Evolutionary conservation across 1,140 invertebrate genomes (phyloP).

Genomic region (Himalopsyche phryganea): DNA sequence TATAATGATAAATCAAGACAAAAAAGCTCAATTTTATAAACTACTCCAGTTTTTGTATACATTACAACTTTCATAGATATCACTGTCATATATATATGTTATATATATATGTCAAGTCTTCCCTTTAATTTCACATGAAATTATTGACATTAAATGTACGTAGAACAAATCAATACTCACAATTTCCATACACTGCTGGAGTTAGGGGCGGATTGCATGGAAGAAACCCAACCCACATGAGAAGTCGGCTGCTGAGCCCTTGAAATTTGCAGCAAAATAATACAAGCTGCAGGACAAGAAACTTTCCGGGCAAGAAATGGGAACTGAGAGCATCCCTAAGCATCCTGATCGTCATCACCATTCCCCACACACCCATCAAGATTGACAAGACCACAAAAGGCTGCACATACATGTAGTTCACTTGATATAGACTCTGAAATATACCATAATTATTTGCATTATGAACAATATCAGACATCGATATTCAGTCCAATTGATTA

Average conservation of each 20-base stretch:
- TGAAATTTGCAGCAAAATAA: slow-evolving; percentile 56
- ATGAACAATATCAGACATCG: not conserved
- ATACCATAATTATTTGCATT: slow-evolving; percentile 1
- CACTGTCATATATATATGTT: too few relatives aligned
- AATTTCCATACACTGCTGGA: slow-evolving; percentile 44
- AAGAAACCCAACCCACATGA: slow-evolving; percentile 46
- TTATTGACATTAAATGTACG: too few relatives aligned
- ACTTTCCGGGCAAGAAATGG: slow-evolving; percentile 47
- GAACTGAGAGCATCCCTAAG: slow-evolving; percentile 44
- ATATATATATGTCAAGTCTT: too few relatives aligned
- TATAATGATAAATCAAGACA: too few relatives aligned
- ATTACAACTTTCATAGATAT: too few relatives aligned
- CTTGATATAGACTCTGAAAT: slow-evolving; percentile 57
- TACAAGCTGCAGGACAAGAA: slow-evolving; percentile 53
- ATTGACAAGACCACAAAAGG: slow-evolving; percentile 58
- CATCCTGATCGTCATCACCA: slow-evolving; percentile 56
- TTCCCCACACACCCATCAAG: slow-evolving; percentile 60
- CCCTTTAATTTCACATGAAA: too few relatives aligned
- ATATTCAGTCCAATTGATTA: not conserved
- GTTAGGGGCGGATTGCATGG: slow-evolving; percentile 51
- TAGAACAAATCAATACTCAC: too few relatives aligned
- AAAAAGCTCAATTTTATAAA: too few relatives aligned
- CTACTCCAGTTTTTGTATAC: too few relatives aligned
- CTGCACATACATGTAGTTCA: slow-evolving; percentile 59
- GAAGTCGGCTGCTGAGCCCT: slow-evolving; percentile 45